phyloP scores from a whole-genome alignment of 2,113 vertebrate species.

The Brachypodius melanocephalos region DNA sequence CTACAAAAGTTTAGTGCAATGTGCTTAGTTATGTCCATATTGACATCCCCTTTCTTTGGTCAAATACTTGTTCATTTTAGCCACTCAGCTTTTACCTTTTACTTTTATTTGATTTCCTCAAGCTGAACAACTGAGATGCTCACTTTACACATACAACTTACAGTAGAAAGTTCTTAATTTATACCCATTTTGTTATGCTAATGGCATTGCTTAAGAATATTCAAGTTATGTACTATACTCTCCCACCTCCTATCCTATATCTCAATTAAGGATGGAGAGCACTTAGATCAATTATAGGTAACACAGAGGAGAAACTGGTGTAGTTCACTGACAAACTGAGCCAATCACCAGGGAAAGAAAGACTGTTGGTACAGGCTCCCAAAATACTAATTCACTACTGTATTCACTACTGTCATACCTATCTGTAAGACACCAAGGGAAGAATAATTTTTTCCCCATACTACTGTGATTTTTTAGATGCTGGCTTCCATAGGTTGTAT shows the following conservation, averaged over 20 bases:
- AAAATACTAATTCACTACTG: neutral
- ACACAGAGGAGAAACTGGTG: neutral
- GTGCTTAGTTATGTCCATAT: neutral
- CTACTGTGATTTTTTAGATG: neutral
- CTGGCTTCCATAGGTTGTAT: neutral
- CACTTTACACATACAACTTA: neutral
- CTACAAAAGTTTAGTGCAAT: neutral
- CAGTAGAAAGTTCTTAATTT: neutral
- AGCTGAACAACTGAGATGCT: neutral
- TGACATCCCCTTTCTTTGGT: neutral
- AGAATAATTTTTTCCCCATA: neutral
- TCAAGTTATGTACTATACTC: neutral
- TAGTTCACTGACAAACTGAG: constrained; percentile 2
- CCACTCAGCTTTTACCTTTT: neutral
- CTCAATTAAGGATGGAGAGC: neutral
- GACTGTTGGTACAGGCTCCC: neutral
- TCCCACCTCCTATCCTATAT: neutral
- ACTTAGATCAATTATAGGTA: constrained; percentile 16
- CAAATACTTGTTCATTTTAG: neutral
- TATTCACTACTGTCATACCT: neutral
- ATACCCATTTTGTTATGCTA: neutral
- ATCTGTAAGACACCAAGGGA: neutral
- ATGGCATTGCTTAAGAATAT: neutral
- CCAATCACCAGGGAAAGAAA: neutral
- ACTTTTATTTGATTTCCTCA: neutral